Conservation (phyloP, 2,797 vertebrate genomes). For the Tarsius wallacei region DNA sequence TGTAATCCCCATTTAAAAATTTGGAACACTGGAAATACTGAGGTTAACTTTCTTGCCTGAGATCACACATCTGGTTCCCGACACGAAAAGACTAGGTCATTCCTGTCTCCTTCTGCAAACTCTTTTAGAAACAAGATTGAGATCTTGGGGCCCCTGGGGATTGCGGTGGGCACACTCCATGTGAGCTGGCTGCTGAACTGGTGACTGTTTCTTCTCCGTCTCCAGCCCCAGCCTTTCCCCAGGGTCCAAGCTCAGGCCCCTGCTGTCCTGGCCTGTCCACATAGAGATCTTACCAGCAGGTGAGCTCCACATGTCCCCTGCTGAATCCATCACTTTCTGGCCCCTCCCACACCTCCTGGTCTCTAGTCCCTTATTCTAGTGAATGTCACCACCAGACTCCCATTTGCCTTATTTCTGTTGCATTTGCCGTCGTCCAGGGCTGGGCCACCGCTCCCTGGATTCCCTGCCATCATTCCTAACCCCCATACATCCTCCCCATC, state of each 20-base stretch:
- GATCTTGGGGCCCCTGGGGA: not conserved
- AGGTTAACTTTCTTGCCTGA: conserved; percentile 41
- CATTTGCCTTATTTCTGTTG: not conserved
- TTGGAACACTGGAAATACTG: conserved; percentile 38
- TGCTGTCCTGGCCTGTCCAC: not conserved
- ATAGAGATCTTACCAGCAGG: not conserved
- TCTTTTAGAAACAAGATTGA: not conserved
- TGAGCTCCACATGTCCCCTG: not conserved
- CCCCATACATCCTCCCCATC: not conserved
- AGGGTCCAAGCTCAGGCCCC: not conserved
- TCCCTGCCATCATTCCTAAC: not conserved
- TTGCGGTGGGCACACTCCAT: not conserved
- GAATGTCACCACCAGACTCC: not conserved
- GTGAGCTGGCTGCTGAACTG: not conserved
- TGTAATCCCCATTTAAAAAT: conserved; percentile 36
- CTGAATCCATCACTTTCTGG: not conserved
- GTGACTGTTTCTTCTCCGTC: not conserved
- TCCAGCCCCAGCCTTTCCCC: not conserved
- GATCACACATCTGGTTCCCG: conserved; percentile 8
- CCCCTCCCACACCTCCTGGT: not conserved
- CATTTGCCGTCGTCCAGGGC: not conserved
- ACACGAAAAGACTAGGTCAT: not conserved
- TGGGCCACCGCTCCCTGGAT: not conserved
- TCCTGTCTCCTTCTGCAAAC: not conserved
- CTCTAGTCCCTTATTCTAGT: not conserved